Base-by-base conservation (phyloP, 2,113 vertebrate species). In the Terrapene triunguis region DNA sequence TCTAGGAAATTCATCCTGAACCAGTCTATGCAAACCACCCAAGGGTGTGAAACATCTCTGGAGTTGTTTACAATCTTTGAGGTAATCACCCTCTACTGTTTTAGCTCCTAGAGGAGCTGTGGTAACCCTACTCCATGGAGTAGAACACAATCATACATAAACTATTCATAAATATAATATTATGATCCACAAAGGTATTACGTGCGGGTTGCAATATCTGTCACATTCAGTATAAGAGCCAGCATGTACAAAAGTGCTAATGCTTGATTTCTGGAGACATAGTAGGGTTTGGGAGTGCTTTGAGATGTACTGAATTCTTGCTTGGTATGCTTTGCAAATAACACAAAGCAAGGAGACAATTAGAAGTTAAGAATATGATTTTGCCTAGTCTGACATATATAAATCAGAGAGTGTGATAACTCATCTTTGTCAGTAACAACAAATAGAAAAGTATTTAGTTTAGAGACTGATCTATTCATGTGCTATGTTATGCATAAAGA, bases 401-500 rank as follows among this genome's bases (percentile, higher is more conserved):
- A 62, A 80, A 93, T 82, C 69, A 84, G 78, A 93, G 91, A 84
- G 85, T 54, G 22, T 92, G 44, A 25, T 80, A 88, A 88, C 22
- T 93, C 55, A 32, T 38, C 21, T 8, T 82, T 82, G 88, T 84
- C 88, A 78, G 16, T 80, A 74, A 93, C 79, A 88, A 84, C 35
- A 92, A 88, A 87, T 85, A 87, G 0, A 19, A 19, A 89, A 87
- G 4, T 32, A 42, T 24, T 4, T 84, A 47, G 72, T 21, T 50
- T 80, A 55, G 93, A 24, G 53, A 82, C 4, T 32, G 80, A 53
- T 88, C 38, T 80, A 80, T 51, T 94, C 84, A 25, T 69, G n/a
- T 89, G 38, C 27, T 91, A 88, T 91, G 92, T 95, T 83, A 79
- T 92, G 55, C 32, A 88, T 19, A 59, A 92, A 51, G 7, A 89